Conservation (phyloP, 2,888 invertebrate species). For the Elmis aenea region DNA sequence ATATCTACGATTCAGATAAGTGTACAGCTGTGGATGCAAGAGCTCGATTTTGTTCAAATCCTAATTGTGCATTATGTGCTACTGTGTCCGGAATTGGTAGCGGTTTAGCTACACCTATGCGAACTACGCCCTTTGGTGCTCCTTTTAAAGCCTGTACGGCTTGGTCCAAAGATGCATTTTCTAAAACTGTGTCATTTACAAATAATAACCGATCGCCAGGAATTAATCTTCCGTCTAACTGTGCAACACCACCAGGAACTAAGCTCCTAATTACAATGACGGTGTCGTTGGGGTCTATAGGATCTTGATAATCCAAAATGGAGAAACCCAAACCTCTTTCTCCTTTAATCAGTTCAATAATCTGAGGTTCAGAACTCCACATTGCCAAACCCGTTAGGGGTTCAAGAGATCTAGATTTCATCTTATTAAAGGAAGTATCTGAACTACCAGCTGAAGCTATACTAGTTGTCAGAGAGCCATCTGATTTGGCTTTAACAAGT, state of each 20-base stretch:
- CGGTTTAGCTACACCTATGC: conserved; percentile 94
- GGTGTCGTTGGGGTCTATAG: conserved; percentile 92
- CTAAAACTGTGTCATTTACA: conserved; percentile 90
- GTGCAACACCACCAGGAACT: conserved; percentile 97
- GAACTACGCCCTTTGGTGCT: conserved; percentile 89
- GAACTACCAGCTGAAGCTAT: conserved; percentile 56
- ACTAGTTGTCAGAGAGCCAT: conserved; percentile 72
- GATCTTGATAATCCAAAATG: conserved; percentile 93
- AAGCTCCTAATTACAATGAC: conserved; percentile 97
- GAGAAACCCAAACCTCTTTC: conserved; percentile 98
- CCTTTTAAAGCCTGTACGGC: conserved; percentile 97
- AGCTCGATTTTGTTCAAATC: conserved; percentile 35
- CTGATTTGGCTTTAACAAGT: conserved; percentile 85
- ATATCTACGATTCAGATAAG: too few relatives aligned
- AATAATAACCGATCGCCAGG: conserved; percentile 93
- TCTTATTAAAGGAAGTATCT: conserved; percentile 55
- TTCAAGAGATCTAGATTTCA: conserved; percentile 88
- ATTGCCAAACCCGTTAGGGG: conserved; percentile 96
- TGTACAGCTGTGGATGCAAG: too few relatives aligned
- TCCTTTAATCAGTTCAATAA: conserved; percentile 93
- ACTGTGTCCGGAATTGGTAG: conserved; percentile 73
- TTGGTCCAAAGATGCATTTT: conserved; percentile 93
- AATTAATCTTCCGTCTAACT: conserved; percentile 93
- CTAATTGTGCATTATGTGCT: conserved; percentile 44
- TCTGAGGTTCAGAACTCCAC: conserved; percentile 97